A percentile compares a stretch with the other conserved stretches of the same genome.
Conservation (phyloP, 2,113 vertebrate species). For the Asarcornis scutulata region DNA sequence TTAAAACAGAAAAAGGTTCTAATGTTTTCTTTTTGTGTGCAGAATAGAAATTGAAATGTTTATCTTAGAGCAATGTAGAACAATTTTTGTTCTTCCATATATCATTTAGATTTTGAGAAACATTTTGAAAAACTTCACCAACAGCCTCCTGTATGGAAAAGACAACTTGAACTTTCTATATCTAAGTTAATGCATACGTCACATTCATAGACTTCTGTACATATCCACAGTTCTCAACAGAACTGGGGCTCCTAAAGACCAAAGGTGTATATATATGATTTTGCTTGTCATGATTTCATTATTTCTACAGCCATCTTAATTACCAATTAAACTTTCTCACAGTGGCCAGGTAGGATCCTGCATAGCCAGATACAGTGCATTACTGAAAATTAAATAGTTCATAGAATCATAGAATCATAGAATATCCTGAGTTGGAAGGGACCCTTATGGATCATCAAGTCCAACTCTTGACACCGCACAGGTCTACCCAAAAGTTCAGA, state of each 20-base stretch:
- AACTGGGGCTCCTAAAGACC: neutral
- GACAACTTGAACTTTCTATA: neutral
- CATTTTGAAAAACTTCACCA: neutral
- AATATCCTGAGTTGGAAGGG: no score
- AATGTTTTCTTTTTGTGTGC: neutral
- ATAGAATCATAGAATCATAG: no score
- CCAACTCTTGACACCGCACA: no score
- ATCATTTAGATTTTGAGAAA: neutral
- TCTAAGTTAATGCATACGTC: neutral
- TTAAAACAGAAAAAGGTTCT: neutral
- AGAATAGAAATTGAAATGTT: neutral
- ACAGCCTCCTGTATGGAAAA: neutral
- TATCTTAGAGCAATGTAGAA: neutral
- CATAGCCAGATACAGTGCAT: neutral
- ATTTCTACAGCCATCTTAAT: neutral
- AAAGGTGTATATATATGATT: accelerated
- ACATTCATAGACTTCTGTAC: neutral
- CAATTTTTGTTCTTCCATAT: neutral
- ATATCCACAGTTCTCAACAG: neutral
- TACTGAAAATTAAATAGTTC: neutral
- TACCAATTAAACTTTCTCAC: neutral
- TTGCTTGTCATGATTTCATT: neutral
- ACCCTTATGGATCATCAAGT: no score
- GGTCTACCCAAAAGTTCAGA: no score
- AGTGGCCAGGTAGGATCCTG: neutral